These are phyloP conservation scores for Dichetophora obliterata DNA, from an alignment of 2,888 invertebrate species.

Conservation along the genomic window DNA sequence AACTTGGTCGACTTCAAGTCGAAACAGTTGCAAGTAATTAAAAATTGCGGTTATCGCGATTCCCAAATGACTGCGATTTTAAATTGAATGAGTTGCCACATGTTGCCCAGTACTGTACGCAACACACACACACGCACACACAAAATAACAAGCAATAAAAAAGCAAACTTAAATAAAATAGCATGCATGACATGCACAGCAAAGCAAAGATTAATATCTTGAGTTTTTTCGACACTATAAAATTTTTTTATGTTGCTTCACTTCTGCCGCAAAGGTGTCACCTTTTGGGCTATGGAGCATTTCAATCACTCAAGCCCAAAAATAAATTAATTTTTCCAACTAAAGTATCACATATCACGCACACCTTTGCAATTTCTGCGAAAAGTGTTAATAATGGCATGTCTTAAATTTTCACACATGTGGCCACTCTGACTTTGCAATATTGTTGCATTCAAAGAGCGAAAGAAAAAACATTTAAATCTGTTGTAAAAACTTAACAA, in stretches of 20 bases:
- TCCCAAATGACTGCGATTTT: conserved; percentile 7
- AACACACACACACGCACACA: conserved; percentile 13
- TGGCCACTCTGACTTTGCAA: too few relatives aligned
- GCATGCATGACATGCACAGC: background rate
- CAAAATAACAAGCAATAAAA: background rate
- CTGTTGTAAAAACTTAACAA: background rate
- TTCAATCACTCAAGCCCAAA: too few relatives aligned
- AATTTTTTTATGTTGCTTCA: background rate
- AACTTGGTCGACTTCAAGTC: background rate
- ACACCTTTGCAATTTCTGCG: too few relatives aligned
- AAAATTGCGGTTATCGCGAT: conserved; percentile 21
- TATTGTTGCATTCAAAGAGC: too few relatives aligned
- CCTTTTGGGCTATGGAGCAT: too few relatives aligned
- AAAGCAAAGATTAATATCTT: background rate
- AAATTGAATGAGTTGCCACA: conserved; percentile 27
- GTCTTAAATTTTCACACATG: too few relatives aligned
- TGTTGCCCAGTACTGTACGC: conserved; percentile 29
- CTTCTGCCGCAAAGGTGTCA: background rate
- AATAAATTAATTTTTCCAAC: too few relatives aligned
- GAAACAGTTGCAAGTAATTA: conserved; percentile 18
- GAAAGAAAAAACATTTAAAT: too few relatives aligned
- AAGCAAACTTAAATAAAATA: too few relatives aligned
- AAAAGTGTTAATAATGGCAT: too few relatives aligned
- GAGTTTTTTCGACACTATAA: background rate
- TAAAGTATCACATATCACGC: too few relatives aligned